Conservation (phyloP, 2,113 vertebrate genomes). For the Tragelaphus scriptus region DNA sequence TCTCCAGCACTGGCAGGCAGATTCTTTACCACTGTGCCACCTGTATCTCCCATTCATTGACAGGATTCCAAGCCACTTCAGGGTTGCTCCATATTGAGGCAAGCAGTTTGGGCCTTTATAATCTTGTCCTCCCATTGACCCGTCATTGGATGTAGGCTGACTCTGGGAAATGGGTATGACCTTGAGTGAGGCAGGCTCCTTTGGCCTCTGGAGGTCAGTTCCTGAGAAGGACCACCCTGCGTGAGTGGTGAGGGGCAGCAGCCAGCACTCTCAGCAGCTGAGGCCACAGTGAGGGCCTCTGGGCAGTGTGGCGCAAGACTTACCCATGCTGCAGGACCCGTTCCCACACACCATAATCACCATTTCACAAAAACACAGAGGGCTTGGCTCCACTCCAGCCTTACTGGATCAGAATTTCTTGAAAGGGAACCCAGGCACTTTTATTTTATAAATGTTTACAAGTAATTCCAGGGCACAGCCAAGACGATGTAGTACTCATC, state of each 20-base stretch:
- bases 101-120: not conserved
- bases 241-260: not conserved
- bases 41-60: not conserved
- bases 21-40: not conserved
- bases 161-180: not conserved
- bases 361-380: not conserved
- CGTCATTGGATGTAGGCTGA: not conserved
- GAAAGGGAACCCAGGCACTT: too few relatives aligned
- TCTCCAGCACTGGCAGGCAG: not conserved
- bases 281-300: not conserved
- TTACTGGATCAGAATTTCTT: not conserved
- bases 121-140: not conserved
- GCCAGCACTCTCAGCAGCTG: not conserved
- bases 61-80: not conserved
- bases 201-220: not conserved
- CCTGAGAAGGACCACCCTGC: not conserved
- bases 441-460: not conserved
- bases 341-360: not conserved
- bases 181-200: not conserved
- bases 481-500: not conserved
- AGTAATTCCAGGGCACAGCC: not conserved
- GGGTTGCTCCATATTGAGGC: not conserved
- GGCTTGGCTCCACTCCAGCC: not conserved
- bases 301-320: rapidly evolving
- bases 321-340: not conserved